Conservation (phyloP, 2,797 vertebrate species). For the Sphaeramia orbicularis region DNA sequence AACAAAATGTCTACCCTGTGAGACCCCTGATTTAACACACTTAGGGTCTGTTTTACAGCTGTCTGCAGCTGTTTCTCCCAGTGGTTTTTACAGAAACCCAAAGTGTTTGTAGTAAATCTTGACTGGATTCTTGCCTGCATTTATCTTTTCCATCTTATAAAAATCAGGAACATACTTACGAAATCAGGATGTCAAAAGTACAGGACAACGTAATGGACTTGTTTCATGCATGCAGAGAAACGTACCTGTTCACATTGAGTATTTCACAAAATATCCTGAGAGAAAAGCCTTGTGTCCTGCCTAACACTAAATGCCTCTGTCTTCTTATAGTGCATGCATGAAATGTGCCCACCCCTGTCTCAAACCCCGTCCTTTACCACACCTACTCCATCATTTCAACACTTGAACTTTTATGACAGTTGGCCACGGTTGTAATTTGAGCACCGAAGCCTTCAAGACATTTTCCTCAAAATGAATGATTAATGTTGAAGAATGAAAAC, state of each 20-base stretch:
- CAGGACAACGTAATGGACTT: not conserved
- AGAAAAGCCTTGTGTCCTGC: slow-evolving; percentile 3
- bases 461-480: not conserved
- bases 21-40: slow-evolving; percentile 31
- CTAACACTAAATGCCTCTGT: slow-evolving; percentile 9
- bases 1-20: slow-evolving; percentile 5
- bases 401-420: slow-evolving; percentile 10
- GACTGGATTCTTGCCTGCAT: not conserved
- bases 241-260: slow-evolving; percentile 51
- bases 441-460: not conserved
- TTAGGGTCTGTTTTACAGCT: slow-evolving; percentile 39
- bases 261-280: slow-evolving; percentile 16
- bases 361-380: slow-evolving; percentile 24
- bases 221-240: slow-evolving; percentile 28
- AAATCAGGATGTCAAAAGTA: not conserved
- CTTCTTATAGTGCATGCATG: slow-evolving; percentile 45
- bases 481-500: not conserved
- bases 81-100: slow-evolving; percentile 13
- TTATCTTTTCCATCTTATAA: not conserved
- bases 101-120: not conserved
- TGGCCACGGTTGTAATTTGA: slow-evolving; percentile 32
- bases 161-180: slow-evolving; percentile 11
- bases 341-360: slow-evolving; percentile 24
- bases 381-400: slow-evolving; percentile 39
- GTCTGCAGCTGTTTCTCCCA: slow-evolving; percentile 57